Evolutionary conservation across 2,888 invertebrate genomes (phyloP).

Genomic region (Adelphocoris suturalis): DNA sequence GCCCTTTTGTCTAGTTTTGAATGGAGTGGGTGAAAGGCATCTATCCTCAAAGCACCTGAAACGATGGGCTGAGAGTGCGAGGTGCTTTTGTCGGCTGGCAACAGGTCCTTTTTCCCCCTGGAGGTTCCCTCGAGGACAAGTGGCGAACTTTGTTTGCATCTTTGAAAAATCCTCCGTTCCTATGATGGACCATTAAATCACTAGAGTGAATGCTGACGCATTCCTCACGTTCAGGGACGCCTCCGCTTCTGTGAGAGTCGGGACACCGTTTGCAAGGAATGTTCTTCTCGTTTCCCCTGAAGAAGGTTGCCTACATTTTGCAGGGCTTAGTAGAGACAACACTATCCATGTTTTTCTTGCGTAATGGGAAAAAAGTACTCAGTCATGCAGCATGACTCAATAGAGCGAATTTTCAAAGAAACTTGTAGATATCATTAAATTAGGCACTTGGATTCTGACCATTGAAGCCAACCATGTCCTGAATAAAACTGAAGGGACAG

Average conservation of each 20-base stretch:
- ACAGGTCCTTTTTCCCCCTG: slow-evolving; percentile 49
- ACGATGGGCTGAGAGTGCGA: slow-evolving; percentile 28
- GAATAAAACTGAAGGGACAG: no score
- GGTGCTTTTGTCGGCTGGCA: slow-evolving; percentile 46
- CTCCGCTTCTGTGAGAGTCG: not conserved
- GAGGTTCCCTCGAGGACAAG: slow-evolving; percentile 37
- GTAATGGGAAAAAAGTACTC: no score
- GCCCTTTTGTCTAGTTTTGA: slow-evolving; percentile 57
- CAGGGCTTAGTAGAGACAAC: no score
- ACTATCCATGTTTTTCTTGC: no score
- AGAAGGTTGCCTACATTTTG: no score
- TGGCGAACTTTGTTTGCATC: slow-evolving; percentile 12
- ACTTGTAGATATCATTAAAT: no score
- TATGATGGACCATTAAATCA: slow-evolving; percentile 7
- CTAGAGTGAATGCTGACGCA: not conserved
- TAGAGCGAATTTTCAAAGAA: no score
- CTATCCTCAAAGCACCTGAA: slow-evolving; percentile 37
- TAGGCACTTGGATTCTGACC: no score
- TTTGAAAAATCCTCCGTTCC: not conserved
- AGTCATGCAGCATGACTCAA: no score
- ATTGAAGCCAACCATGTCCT: no score
- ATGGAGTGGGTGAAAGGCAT: slow-evolving; percentile 44
- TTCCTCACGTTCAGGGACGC: not conserved
- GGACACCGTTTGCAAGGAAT: not conserved
- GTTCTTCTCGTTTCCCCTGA: no score